Evolutionary conservation across 2,888 invertebrate genomes (phyloP).

Genomic region (Nineta flava): DNA sequence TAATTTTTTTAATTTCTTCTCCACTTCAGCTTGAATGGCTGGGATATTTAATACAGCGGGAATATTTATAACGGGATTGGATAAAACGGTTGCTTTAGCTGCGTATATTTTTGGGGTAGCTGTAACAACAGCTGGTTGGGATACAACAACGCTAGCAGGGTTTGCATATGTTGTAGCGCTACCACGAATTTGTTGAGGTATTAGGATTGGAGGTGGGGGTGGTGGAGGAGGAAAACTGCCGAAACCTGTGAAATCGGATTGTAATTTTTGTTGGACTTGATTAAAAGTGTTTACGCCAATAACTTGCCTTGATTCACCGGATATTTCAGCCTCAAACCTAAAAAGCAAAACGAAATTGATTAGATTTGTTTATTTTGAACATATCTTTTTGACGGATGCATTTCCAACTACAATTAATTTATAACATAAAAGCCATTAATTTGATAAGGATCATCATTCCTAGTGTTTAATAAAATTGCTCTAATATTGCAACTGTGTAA

Average conservation of each 20-base stretch:
- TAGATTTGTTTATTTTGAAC: too few species aligned
- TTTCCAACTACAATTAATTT: too few species aligned
- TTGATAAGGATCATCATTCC: too few species aligned
- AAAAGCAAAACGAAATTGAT: too few species aligned
- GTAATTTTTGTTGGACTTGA: constrained; percentile 50
- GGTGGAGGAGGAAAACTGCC: constrained; percentile 51
- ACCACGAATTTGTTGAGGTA: constrained; percentile 51
- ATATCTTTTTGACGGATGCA: too few species aligned
- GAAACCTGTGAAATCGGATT: constrained; percentile 26
- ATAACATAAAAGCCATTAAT: too few species aligned
- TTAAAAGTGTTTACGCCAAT: constrained; percentile 59
- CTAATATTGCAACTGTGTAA: too few species aligned
- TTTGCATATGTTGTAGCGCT: constrained; percentile 24
- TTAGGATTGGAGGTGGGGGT: constrained; percentile 44
- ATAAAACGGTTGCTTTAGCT: constrained; percentile 28
- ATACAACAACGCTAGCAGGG: constrained; percentile 20
- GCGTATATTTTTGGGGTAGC: constrained; percentile 55
- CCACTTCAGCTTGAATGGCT: constrained; percentile 36
- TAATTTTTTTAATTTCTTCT: constrained; percentile 41
- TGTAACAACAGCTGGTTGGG: constrained; percentile 46
- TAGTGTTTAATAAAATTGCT: too few species aligned
- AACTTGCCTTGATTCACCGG: constrained; percentile 47
- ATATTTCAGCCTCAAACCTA: constrained; percentile 81
- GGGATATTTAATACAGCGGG: constrained; percentile 31
- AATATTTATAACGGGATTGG: constrained; percentile 18